Evolutionary conservation across 2,113 vertebrate genomes (phyloP), one percentile per base, ranked within the genome.

Genomic region (Ictidomys tridecemlineatus): DNA sequence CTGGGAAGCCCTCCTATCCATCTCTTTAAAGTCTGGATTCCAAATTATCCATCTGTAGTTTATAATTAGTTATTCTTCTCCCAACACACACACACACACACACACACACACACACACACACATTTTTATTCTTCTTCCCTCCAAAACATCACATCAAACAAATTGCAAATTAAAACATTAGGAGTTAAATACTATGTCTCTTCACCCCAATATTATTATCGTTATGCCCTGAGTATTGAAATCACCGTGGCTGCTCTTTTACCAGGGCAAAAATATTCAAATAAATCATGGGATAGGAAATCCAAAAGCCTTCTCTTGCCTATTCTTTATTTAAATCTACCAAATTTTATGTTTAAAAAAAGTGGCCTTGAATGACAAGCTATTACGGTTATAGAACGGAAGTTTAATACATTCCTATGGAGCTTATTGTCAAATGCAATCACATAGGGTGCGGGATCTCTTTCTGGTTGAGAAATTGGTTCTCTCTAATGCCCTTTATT

Each of bases 401-500:
- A 94, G 48, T 88, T 70, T 63, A 87, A 76, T 37, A 32, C 34
- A 4, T 48, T 45, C 30, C 58, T 53, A 5, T 53, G 88, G 69
- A 37, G 2, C 45, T 45, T 53, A 45, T 14, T 18, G 48, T 93
- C 18, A 73, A 48, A n/a, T 67, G 78, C 84, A 96, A 30, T 97
- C 83, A 67, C 20, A 37, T 4, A 92, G 84, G 42, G 85, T 91
- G 89, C 80, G 22, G 0, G 51, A 37, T 92, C 97, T 90, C 86
- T 98, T 97, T 96, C 84, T 30, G 37, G 30, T 37, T 97, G 86
- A 94, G 94, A 97, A 97, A 89, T 92, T 76, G 22, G 30, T 85
- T 97, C 53, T 95, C 48, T 98, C 95, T 87, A 4, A 39, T 97
- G 97, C 97, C 95, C 98, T 98, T 98, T 98, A 98, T 96, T 98